phyloP scores from a whole-genome alignment of 2,888 invertebrate genomes.

The Synergus japonicus region DNA sequence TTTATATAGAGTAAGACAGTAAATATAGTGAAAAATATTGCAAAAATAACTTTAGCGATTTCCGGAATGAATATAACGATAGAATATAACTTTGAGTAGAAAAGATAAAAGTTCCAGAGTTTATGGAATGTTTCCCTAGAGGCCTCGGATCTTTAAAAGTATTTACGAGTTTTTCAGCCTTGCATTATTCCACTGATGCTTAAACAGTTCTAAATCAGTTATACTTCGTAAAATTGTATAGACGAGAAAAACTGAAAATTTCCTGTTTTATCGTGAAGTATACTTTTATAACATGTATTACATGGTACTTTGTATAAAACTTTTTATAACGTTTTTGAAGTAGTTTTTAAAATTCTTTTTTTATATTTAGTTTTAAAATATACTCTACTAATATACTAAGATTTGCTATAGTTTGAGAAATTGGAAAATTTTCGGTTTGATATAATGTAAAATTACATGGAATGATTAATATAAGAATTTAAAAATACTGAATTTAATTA shows the following conservation, averaged over 20 bases:
- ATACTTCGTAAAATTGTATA: constrained; percentile 18
- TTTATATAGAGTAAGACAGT: neutral
- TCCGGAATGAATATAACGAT: constrained; percentile 13
- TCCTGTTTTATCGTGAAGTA: neutral
- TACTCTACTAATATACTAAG: too few species aligned
- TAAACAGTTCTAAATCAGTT: constrained; percentile 35
- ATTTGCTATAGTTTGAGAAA: too few species aligned
- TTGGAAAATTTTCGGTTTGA: too few species aligned
- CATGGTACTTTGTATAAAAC: too few species aligned
- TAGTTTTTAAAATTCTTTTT: neutral
- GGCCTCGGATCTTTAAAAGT: constrained; percentile 28
- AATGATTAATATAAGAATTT: neutral
- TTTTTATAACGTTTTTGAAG: neutral
- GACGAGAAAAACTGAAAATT: constrained; percentile 13
- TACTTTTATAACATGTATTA: neutral
- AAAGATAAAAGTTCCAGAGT: constrained; percentile 33
- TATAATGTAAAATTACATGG: too few species aligned
- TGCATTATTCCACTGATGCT: constrained; percentile 28
- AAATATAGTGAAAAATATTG: neutral
- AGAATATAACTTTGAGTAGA: constrained; percentile 33
- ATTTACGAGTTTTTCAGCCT: constrained; percentile 26
- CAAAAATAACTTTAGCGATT: constrained; percentile 18
- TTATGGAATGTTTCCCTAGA: constrained; percentile 31
- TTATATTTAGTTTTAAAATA: neutral
- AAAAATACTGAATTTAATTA: neutral